A percentile compares a stretch with the other conserved stretches of the same genome.
Conservation (phyloP, 2,888 invertebrate species). For the Panzeria rudis region DNA sequence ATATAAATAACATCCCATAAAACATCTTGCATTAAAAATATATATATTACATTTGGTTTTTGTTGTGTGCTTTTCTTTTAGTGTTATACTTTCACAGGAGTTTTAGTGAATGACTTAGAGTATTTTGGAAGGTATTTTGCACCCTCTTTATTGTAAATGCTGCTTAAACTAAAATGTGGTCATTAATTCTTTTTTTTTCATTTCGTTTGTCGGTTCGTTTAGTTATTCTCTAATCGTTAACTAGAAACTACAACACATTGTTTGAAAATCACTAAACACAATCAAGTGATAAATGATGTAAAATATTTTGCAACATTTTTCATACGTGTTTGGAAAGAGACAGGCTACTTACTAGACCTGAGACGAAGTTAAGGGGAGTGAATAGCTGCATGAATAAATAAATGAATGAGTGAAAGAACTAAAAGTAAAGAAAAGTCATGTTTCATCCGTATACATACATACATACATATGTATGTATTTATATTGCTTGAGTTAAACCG, state of each 20-base stretch:
- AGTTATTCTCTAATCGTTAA: constrained; percentile 58
- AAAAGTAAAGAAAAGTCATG: constrained; percentile 65
- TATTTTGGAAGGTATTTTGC: constrained; percentile 66
- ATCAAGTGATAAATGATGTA: constrained; percentile 73
- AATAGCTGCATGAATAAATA: constrained; percentile 14
- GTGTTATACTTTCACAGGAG: background rate
- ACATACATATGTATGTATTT: too few species aligned
- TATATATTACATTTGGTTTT: constrained; percentile 63
- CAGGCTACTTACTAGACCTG: background rate
- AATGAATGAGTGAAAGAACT: constrained; percentile 38
- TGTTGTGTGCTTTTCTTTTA: constrained; percentile 3
- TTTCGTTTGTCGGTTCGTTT: constrained; percentile 50
- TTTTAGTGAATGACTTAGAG: constrained; percentile 23
- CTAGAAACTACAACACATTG: constrained; percentile 71
- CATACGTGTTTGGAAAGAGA: constrained; percentile 58
- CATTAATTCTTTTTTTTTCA: constrained; percentile 64
- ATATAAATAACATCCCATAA: constrained; percentile 61
- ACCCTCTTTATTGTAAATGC: constrained; percentile 69
- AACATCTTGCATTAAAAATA: constrained; percentile 72
- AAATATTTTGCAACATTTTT: constrained; percentile 71
- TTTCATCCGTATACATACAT: constrained; percentile 21
- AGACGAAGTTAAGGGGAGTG: constrained; percentile 28
- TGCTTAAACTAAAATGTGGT: constrained; percentile 71
- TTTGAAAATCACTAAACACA: constrained; percentile 72
- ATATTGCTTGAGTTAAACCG: constrained; percentile 55